Conservation (phyloP, 2,888 invertebrate genomes). For the Xanthostigma xanthostigma region DNA sequence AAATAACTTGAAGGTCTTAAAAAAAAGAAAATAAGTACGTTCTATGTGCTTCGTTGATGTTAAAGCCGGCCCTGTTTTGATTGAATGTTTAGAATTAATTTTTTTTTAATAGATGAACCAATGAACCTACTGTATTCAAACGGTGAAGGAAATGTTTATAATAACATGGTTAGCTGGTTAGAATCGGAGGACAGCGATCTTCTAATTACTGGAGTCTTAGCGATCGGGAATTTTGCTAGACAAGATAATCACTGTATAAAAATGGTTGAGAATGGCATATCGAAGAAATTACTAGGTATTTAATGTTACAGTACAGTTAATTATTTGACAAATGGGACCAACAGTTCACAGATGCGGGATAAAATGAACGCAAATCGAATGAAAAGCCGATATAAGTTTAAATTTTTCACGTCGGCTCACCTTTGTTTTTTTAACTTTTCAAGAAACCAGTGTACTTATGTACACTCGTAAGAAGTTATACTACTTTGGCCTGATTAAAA, state of each 20-base stretch:
- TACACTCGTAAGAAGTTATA: no score
- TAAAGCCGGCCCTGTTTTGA: neutral
- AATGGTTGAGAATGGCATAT: slow-evolving; percentile 66
- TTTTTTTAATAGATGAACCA: slow-evolving; percentile 58
- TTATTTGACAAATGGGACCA: neutral
- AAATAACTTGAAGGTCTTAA: neutral
- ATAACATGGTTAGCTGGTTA: slow-evolving; percentile 63
- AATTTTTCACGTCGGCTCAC: no score
- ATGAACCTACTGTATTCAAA: slow-evolving; percentile 72
- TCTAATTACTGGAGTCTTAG: slow-evolving; percentile 67
- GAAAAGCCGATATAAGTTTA: no score
- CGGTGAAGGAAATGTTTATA: slow-evolving; percentile 56
- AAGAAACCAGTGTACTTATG: no score
- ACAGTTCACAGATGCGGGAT: no score
- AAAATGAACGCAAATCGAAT: no score
- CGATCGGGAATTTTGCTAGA: slow-evolving; percentile 80
- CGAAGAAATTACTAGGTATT: slow-evolving; percentile 50
- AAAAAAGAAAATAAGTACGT: no score
- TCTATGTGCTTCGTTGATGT: neutral
- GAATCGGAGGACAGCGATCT: slow-evolving; percentile 57
- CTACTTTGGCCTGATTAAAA: no score
- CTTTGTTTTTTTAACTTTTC: no score
- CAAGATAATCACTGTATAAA: slow-evolving; percentile 71
- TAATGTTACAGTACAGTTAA: slow-evolving; percentile 1
- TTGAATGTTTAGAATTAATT: slow-evolving; percentile 6